Evolutionary conservation across 2,113 vertebrate species (phyloP).

Genomic region (Leptobrachium ailaonicum): DNA sequence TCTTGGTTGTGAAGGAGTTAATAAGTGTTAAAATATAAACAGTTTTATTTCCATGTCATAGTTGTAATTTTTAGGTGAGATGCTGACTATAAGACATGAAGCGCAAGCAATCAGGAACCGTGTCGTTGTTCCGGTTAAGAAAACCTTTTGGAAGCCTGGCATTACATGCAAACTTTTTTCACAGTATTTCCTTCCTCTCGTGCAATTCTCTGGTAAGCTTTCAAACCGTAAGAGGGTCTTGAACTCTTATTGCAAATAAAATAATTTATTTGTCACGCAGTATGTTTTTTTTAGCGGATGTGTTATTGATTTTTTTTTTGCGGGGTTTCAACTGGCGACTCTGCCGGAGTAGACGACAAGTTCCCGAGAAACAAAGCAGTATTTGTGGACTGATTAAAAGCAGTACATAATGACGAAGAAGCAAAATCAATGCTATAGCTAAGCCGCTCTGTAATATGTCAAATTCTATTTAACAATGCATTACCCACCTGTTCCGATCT

Average conservation of each 20-base stretch:
- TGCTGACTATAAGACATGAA: too few species aligned
- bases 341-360: constrained; percentile 48
- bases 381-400: constrained; percentile 65
- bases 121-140: too few species aligned
- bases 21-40: too few species aligned
- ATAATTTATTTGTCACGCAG: constrained; percentile 72
- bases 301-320: constrained; percentile 67
- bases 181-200: constrained; percentile 39
- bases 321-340: constrained; percentile 63
- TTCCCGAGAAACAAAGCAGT: constrained; percentile 52
- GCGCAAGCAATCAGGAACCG: too few species aligned
- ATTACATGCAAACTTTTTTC: not conserved
- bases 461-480: constrained; percentile 46
- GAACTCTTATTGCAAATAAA: constrained; percentile 72
- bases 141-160: too few species aligned
- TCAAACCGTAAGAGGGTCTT: constrained; percentile 59
- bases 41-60: too few species aligned
- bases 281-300: constrained; percentile 66
- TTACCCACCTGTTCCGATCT: not conserved
- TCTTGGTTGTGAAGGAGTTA: too few species aligned
- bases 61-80: too few species aligned
- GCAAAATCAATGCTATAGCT: constrained; percentile 63
- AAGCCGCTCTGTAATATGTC: constrained; percentile 50
- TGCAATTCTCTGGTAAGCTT: constrained; percentile 58
- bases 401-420: constrained; percentile 59